Conservation (phyloP, 2,888 invertebrate species). For the Chalcosyrphus nemorum region DNA sequence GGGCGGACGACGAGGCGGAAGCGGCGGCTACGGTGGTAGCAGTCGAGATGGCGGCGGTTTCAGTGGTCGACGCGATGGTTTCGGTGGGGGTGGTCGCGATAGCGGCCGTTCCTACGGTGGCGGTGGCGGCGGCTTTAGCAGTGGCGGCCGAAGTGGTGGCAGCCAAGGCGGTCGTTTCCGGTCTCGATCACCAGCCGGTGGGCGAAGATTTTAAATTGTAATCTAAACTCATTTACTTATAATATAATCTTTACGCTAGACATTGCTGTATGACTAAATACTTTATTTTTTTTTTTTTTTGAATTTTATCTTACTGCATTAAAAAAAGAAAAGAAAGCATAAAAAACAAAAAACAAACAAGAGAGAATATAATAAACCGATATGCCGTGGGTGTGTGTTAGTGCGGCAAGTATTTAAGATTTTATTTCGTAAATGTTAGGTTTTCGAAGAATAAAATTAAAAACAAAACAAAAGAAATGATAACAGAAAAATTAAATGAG, state of each 20-base stretch:
- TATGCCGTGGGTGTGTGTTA: conserved; percentile 49
- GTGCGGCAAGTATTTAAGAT: conserved; percentile 68
- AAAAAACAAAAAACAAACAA: conserved; percentile 10
- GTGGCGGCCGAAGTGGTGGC: conserved; percentile 82
- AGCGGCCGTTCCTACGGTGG: conserved; percentile 79
- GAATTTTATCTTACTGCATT: conserved; percentile 68
- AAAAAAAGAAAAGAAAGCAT: conserved; percentile 15
- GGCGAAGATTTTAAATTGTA: conserved; percentile 74
- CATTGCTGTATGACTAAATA: conserved; percentile 72
- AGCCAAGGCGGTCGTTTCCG: conserved; percentile 80
- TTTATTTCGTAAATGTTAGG: conserved; percentile 71
- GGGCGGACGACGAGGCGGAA: conserved; percentile 68
- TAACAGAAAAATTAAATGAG: too few species aligned
- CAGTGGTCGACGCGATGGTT: conserved; percentile 82
- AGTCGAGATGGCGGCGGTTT: conserved; percentile 80
- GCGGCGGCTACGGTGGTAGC: conserved; percentile 75
- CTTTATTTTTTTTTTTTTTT: conserved; percentile 60
- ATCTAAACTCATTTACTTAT: conserved; percentile 62
- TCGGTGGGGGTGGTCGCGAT: conserved; percentile 78
- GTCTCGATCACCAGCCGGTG: conserved; percentile 80
- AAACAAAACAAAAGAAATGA: conserved; percentile 1
- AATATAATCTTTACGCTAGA: conserved; percentile 62
- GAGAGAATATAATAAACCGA: neutral
- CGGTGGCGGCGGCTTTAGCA: conserved; percentile 83
- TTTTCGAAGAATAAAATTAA: conserved; percentile 48